A percentile compares a stretch with the other conserved stretches of the same genome.
Evolutionary conservation across 2,888 invertebrate species (phyloP).

Genomic region (Diploptera punctata): DNA sequence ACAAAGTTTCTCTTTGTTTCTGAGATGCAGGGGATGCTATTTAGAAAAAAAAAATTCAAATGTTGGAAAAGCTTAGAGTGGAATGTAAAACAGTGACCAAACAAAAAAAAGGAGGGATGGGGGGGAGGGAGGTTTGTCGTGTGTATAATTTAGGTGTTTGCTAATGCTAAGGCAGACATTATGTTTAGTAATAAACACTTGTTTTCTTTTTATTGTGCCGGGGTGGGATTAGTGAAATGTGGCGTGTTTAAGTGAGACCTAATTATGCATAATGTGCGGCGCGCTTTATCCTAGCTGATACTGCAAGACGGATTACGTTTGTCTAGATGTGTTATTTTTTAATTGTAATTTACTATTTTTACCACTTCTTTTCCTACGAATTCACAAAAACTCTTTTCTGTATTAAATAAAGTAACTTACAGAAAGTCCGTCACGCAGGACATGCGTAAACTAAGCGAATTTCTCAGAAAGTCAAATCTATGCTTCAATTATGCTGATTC

Average conservation of each 20-base stretch:
- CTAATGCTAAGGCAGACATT: constrained; percentile 22
- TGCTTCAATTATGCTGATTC: too few relatives aligned
- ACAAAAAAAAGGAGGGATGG: too few relatives aligned
- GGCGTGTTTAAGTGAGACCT: constrained; percentile 27
- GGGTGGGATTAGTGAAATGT: constrained; percentile 27
- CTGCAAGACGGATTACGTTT: constrained; percentile 22
- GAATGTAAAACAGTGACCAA: not conserved
- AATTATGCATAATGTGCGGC: constrained; percentile 26
- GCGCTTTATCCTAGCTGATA: constrained; percentile 18
- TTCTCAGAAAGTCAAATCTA: too few relatives aligned
- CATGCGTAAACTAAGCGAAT: too few relatives aligned
- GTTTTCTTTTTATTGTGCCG: constrained; percentile 27
- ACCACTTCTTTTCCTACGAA: too few relatives aligned
- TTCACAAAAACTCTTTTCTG: too few relatives aligned
- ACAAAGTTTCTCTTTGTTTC: too few relatives aligned
- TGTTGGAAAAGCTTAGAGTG: too few relatives aligned
- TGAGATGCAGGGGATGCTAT: too few relatives aligned
- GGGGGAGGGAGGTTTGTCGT: not conserved
- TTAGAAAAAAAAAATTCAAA: too few relatives aligned
- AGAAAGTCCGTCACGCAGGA: too few relatives aligned
- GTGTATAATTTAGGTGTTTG: constrained; percentile 19
- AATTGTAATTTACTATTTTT: constrained; percentile 30
- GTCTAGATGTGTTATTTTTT: constrained; percentile 20
- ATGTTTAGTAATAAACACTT: constrained; percentile 27
- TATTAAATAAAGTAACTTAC: too few relatives aligned